Conservation (phyloP, 2,888 invertebrate genomes). For the Ferdinandea cuprea region DNA sequence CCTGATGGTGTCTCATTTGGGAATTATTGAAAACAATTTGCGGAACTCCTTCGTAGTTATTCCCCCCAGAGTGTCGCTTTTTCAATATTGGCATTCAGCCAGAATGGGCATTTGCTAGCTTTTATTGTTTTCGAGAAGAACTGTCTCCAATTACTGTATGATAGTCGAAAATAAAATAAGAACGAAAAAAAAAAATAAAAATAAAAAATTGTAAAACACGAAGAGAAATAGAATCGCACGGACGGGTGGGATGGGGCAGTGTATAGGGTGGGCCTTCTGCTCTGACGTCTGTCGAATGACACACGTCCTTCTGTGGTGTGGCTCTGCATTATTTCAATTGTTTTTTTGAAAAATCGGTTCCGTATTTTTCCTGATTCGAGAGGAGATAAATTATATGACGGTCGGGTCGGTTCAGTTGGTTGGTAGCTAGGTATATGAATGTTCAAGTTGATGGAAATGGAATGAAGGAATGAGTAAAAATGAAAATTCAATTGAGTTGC, state of each 20-base stretch:
- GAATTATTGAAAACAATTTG: constrained; percentile 65
- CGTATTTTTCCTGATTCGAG: constrained; percentile 37
- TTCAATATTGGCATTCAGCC: constrained; percentile 61
- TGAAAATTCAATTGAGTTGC: constrained; percentile 64
- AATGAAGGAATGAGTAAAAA: constrained; percentile 45
- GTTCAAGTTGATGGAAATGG: constrained; percentile 11
- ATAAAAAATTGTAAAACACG: constrained; percentile 32
- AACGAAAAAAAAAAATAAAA: too few relatives aligned
- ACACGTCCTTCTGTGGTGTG: constrained; percentile 20
- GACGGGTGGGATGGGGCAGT: neutral
- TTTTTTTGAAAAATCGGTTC: constrained; percentile 44
- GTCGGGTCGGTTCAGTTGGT: constrained; percentile 5
- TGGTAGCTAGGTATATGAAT: constrained; percentile 20
- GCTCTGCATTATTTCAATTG: constrained; percentile 44
- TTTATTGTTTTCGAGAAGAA: constrained; percentile 19
- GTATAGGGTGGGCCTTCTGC: neutral
- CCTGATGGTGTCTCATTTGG: constrained; percentile 53
- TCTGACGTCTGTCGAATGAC: constrained; percentile 35
- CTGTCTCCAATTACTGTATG: constrained; percentile 56
- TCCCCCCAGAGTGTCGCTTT: neutral
- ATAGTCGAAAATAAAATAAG: constrained; percentile 45
- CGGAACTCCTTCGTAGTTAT: constrained; percentile 29
- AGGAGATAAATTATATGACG: constrained; percentile 76
- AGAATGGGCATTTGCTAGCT: constrained; percentile 5
- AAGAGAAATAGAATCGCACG: neutral